phyloP scores from a whole-genome alignment of 1,140 invertebrate species.

The Antheraea pernyi region DNA sequence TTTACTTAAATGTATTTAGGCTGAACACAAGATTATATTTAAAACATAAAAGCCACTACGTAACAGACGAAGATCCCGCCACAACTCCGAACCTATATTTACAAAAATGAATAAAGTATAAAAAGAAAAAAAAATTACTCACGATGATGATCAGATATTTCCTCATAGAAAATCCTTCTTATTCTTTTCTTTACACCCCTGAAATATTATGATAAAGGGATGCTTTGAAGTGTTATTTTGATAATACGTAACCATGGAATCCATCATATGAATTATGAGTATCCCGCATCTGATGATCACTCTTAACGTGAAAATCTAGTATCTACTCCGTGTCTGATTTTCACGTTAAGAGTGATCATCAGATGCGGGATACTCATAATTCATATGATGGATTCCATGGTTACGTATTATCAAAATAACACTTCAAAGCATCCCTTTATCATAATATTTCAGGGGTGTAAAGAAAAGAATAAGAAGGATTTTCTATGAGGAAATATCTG shows the following conservation, averaged over 20 bases:
- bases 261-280: not conserved
- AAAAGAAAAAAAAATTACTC: conserved; percentile 20
- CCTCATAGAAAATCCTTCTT: conserved; percentile 36
- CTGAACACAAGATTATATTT: too few species aligned
- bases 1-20: too few species aligned
- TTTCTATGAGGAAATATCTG: conserved; percentile 35
- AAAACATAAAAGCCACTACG: too few species aligned
- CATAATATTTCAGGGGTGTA: conserved; percentile 27
- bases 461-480: conserved; percentile 30
- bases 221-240: not conserved
- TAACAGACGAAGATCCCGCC: too few species aligned
- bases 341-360: too few species aligned
- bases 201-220: conserved; percentile 19
- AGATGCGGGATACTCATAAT: too few species aligned
- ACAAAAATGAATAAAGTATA: not conserved
- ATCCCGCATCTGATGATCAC: too few species aligned
- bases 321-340: too few species aligned
- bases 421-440: not conserved
- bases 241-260: not conserved
- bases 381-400: not conserved
- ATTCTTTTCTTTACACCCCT: conserved; percentile 27
- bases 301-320: too few species aligned
- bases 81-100: too few species aligned
- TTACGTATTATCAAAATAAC: not conserved
- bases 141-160: conserved; percentile 43